phyloP scores from a whole-genome alignment of 2,113 vertebrate genomes.

The Ptilonorhynchus violaceus region DNA sequence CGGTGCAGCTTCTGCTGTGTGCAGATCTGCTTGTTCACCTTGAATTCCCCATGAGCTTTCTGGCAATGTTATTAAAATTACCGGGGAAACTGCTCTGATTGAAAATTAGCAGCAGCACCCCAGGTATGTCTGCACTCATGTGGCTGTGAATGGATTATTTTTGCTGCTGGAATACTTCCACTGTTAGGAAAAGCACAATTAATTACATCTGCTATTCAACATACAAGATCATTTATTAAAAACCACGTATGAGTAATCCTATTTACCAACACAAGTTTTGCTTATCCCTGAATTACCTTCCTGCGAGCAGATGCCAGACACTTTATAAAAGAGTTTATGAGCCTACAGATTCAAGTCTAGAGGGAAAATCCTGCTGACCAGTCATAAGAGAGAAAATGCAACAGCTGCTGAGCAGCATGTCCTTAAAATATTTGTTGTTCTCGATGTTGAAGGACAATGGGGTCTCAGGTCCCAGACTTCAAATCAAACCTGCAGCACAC shows the following conservation, averaged over 20 bases:
- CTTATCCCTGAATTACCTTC: slow-evolving; percentile 2
- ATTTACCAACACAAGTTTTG: background rate
- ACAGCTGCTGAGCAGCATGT: slow-evolving; percentile 17
- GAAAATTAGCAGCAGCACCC: slow-evolving; percentile 18
- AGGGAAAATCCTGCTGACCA: slow-evolving; percentile 36
- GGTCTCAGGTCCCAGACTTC: background rate
- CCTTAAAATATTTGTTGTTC: slow-evolving; percentile 10
- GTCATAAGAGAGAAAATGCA: background rate
- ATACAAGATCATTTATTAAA: background rate
- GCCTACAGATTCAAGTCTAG: background rate
- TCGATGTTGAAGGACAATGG: background rate
- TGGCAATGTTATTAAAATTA: background rate
- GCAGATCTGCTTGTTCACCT: background rate
- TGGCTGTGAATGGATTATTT: background rate
- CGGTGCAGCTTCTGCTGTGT: background rate
- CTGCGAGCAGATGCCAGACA: background rate
- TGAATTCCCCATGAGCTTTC: background rate
- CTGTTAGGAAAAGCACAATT: background rate
- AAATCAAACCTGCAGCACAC: background rate
- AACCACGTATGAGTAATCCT: background rate
- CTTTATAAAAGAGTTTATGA: slow-evolving; percentile 12
- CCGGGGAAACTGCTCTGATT: background rate
- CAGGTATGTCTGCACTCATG: background rate
- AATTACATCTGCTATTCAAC: slow-evolving; percentile 17
- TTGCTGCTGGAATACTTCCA: background rate